A percentile compares a stretch with the other conserved stretches of the same genome.
Evolutionary conservation across 2,888 invertebrate genomes (phyloP).

Genomic region (Chrysina gloriosa): DNA sequence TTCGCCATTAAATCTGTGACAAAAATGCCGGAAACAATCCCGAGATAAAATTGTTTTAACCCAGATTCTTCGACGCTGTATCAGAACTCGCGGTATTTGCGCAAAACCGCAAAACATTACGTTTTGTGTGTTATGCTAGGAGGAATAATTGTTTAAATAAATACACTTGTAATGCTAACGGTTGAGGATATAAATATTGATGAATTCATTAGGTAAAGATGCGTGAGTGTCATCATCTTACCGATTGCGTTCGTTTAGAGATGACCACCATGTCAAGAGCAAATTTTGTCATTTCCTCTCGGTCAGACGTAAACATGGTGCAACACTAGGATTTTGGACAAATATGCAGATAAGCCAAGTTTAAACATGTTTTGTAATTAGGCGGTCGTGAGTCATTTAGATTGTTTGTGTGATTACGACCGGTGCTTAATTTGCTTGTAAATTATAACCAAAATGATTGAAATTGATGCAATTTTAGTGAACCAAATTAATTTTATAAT

Average conservation of each 20-base stretch:
- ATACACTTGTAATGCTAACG: too few species aligned
- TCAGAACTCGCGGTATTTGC: background rate
- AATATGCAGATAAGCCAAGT: background rate
- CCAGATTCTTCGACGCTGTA: constrained; percentile 11
- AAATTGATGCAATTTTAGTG: too few species aligned
- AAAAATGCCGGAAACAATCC: background rate
- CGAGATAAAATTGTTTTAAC: constrained; percentile 17
- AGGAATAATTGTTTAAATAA: background rate
- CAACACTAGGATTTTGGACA: too few species aligned
- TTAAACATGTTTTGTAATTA: background rate
- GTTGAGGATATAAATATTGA: background rate
- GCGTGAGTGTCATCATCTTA: background rate
- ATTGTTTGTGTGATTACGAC: too few species aligned
- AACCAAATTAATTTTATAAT: too few species aligned
- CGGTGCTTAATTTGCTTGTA: too few species aligned
- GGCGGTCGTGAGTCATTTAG: background rate
- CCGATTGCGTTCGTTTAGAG: too few species aligned
- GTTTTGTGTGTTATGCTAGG: background rate
- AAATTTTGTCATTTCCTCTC: too few species aligned
- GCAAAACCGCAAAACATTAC: constrained; percentile 6
- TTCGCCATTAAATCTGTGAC: background rate
- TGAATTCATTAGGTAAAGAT: background rate
- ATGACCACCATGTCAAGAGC: too few species aligned
- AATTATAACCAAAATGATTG: too few species aligned
- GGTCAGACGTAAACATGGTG: too few species aligned